Evolutionary conservation across 2,113 vertebrate species (phyloP).

Genomic region (human): GRCh38 chr5:134661001-134661500

Average conservation of each 20-base stretch:
- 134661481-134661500: slow-evolving; percentile 68
- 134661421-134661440: slow-evolving; percentile 89
- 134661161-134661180: slow-evolving; percentile 84
- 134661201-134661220: slow-evolving; percentile 86
- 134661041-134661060: not conserved
- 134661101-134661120: slow-evolving; percentile 83
- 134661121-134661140: slow-evolving; percentile 90
- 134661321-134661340: slow-evolving; percentile 75
- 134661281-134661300: slow-evolving; percentile 83
- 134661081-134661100: slow-evolving; percentile 65
- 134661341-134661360: slow-evolving; percentile 72
- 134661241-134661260: slow-evolving; percentile 87
- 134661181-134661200: slow-evolving; percentile 85
- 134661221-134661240: slow-evolving; percentile 83
- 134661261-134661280: slow-evolving; percentile 85
- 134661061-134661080: slow-evolving; percentile 25
- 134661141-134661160: slow-evolving; percentile 81
- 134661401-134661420: slow-evolving; percentile 80
- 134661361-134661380: slow-evolving; percentile 85
- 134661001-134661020: slow-evolving; percentile 33
- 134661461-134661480: slow-evolving; percentile 84
- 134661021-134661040: slow-evolving; percentile 41
- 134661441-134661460: slow-evolving; percentile 76
- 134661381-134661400: slow-evolving; percentile 85
- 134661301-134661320: slow-evolving; percentile 73